Evolutionary conservation across 2,888 invertebrate genomes (phyloP).

Genomic region (Sialis fuliginosa): DNA sequence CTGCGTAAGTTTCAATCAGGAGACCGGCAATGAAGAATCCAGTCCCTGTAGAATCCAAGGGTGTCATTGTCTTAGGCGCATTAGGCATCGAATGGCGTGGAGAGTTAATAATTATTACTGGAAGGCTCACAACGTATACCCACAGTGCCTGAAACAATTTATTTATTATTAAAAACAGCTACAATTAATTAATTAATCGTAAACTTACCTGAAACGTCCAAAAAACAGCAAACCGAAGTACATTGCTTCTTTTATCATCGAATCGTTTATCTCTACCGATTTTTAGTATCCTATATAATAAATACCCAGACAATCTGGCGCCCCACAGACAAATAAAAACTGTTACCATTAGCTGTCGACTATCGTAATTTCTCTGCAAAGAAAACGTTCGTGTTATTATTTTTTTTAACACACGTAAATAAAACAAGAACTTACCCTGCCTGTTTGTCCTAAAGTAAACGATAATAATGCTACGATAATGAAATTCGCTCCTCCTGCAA

Average conservation of each 20-base stretch:
- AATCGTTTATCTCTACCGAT: constrained; percentile 83
- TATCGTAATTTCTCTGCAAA: constrained; percentile 54
- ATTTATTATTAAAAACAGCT: too few species aligned
- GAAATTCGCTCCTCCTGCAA: constrained; percentile 87
- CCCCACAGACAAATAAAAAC: constrained; percentile 81
- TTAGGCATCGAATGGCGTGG: constrained; percentile 58
- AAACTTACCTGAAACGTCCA: constrained; percentile 70
- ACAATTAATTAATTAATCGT: too few species aligned
- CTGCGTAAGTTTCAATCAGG: constrained; percentile 76
- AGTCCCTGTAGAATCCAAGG: constrained; percentile 70
- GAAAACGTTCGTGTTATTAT: not conserved
- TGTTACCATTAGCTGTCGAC: constrained; percentile 81
- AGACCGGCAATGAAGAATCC: constrained; percentile 72
- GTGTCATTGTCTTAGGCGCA: constrained; percentile 72
- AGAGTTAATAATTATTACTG: constrained; percentile 81
- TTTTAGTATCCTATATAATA: constrained; percentile 78
- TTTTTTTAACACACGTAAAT: not conserved
- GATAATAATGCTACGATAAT: constrained; percentile 75
- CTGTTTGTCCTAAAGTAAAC: constrained; percentile 69
- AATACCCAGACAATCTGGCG: constrained; percentile 64
- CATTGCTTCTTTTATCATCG: constrained; percentile 73
- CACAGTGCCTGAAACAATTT: constrained; percentile 52
- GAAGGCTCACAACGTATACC: constrained; percentile 82
- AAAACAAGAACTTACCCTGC: constrained; percentile 32
- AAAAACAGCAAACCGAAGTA: constrained; percentile 77